A percentile compares a stretch with the other conserved stretches of the same genome.
These are phyloP conservation scores for Hippocampus barbouri DNA, from an alignment of 2,113 vertebrate species.

Conservation along the genomic window DNA sequence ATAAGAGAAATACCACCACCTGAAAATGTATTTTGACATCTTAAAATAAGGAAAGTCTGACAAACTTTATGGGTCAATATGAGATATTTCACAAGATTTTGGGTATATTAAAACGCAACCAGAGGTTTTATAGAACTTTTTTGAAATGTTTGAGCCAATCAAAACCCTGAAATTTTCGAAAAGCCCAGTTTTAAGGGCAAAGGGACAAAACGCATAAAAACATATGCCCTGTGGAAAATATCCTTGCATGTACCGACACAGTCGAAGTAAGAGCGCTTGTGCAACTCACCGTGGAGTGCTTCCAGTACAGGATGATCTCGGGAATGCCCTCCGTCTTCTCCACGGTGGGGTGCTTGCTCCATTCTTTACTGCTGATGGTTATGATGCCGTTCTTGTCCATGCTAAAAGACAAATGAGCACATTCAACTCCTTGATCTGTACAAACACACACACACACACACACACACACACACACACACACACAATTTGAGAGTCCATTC, in stretches of 20 bases:
- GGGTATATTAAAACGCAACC: too few species aligned
- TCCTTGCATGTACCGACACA: not conserved
- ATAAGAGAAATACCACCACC: too few species aligned
- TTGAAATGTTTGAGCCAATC: too few species aligned
- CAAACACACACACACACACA: not conserved
- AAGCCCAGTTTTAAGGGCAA: too few species aligned
- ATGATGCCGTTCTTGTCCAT: constrained; percentile 95
- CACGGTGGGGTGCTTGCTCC: constrained; percentile 83
- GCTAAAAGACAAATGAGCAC: constrained; percentile 61
- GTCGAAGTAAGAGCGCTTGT: not conserved
- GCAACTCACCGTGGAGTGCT: constrained; percentile 88
- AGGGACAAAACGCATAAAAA: not conserved
- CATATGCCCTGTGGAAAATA: not conserved
- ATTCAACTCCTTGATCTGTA: not conserved
- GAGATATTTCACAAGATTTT: too few species aligned
- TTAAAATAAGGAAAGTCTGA: too few species aligned
- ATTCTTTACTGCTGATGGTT: constrained; percentile 92
- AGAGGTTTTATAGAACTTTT: too few species aligned
- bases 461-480: accelerated
- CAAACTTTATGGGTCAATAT: too few species aligned
- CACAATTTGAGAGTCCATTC: not conserved
- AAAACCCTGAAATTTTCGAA: too few species aligned
- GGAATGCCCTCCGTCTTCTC: constrained; percentile 88
- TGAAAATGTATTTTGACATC: too few species aligned
- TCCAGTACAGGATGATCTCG: constrained; percentile 98